These are phyloP conservation scores for Coelopa pilipes DNA, from an alignment of 2,888 invertebrate species.

Conservation along the genomic window DNA sequence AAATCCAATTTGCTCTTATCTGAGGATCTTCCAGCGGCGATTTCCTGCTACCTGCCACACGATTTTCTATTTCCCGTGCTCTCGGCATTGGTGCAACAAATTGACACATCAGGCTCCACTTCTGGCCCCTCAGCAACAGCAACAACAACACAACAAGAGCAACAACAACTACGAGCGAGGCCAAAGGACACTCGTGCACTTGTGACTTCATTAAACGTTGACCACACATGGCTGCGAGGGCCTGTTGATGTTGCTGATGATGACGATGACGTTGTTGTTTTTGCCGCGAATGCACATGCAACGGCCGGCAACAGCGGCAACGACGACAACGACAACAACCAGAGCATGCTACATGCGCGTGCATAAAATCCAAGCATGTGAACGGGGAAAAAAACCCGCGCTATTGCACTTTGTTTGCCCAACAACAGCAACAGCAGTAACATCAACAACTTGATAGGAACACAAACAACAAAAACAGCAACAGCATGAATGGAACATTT, in stretches of 20 bases:
- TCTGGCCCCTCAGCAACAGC: too few species aligned
- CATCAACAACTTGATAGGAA: too few species aligned
- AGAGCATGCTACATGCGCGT: slow-evolving; percentile 47
- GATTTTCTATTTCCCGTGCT: too few species aligned
- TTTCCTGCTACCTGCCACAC: too few species aligned
- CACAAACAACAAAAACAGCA: too few species aligned
- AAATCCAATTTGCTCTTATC: too few species aligned
- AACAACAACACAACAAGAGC: too few species aligned
- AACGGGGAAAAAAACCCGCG: slow-evolving; percentile 26
- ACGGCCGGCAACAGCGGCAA: not conserved
- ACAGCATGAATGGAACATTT: not conserved
- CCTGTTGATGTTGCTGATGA: slow-evolving; percentile 33
- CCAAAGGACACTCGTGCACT: too few species aligned
- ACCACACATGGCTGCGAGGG: slow-evolving; percentile 18
- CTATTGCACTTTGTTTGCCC: slow-evolving; percentile 28
- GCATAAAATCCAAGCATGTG: slow-evolving; percentile 47
- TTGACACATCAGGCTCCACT: not conserved
- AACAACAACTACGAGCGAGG: too few species aligned
- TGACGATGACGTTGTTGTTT: not conserved
- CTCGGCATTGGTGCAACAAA: not conserved
- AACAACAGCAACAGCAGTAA: not conserved
- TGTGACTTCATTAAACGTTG: slow-evolving; percentile 29
- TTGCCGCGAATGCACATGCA: slow-evolving; percentile 12
- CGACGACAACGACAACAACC: slow-evolving; percentile 15
- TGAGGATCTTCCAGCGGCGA: too few species aligned